Conservation (phyloP, 2,113 vertebrate species). For the Festucalex cinctus region DNA sequence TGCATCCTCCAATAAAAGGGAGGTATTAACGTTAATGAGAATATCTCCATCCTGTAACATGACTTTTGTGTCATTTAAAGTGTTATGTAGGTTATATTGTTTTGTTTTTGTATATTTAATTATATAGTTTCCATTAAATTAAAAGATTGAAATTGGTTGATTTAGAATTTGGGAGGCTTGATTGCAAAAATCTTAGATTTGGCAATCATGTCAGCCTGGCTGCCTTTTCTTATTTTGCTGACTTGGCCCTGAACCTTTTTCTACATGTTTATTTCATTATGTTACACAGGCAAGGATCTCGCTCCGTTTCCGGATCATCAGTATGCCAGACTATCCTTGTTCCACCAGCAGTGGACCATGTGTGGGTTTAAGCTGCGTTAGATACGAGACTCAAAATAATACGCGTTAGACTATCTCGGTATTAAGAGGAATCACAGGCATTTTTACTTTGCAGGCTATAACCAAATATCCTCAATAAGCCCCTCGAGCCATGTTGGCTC, state of each 20-base stretch:
- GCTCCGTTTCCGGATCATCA: slow-evolving; percentile 2
- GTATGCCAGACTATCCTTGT: background rate
- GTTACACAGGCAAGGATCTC: background rate
- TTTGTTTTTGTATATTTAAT: background rate
- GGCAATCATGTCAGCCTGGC: background rate
- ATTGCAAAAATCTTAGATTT: background rate
- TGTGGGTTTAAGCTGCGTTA: slow-evolving; percentile 4
- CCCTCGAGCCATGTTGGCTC: slow-evolving; percentile 1
- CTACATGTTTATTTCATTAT: slow-evolving; percentile 5
- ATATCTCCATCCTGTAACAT: background rate
- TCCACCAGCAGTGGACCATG: slow-evolving; percentile 1
- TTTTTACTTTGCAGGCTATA: slow-evolving; percentile 3
- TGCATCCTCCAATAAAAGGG: background rate
- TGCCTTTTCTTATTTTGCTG: background rate
- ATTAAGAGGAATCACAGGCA: slow-evolving; percentile 1
- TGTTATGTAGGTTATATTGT: background rate
- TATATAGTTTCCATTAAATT: background rate
- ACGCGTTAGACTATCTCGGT: background rate
- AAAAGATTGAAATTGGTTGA: background rate
- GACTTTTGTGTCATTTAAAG: no score
- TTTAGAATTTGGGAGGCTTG: background rate
- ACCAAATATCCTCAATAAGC: slow-evolving; percentile 7
- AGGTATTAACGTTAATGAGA: no score
- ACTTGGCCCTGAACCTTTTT: slow-evolving; percentile 2
- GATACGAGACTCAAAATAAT: slow-evolving; percentile 1